A percentile compares a stretch with the other conserved stretches of the same genome.
Conservation (phyloP, 2,888 invertebrate species). For the Drosophila meridiana region DNA sequence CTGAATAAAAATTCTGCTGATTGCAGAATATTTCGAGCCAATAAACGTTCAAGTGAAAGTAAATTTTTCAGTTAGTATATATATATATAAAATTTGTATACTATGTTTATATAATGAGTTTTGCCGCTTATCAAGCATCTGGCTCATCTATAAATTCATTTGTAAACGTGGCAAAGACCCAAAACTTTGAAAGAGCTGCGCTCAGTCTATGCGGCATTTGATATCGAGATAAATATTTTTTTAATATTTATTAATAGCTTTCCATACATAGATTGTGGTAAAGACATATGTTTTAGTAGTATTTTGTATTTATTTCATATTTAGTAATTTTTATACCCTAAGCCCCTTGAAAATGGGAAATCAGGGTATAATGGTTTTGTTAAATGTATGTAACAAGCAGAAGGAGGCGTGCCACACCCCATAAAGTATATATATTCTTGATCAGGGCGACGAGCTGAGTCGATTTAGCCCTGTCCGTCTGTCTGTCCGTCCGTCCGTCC, state of each 20-base stretch:
- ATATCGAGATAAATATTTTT: conserved; percentile 1
- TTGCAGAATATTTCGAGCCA: conserved; percentile 28
- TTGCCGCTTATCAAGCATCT: conserved; percentile 37
- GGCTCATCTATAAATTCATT: conserved; percentile 22
- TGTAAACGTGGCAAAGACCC: conserved; percentile 35
- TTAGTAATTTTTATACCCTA: no score
- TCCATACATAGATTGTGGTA: neutral
- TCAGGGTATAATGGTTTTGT: no score
- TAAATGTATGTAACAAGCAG: no score
- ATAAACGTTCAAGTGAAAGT: conserved; percentile 50
- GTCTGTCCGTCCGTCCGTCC: no score
- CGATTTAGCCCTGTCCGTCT: no score
- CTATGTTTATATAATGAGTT: conserved; percentile 1
- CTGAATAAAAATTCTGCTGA: conserved; percentile 32
- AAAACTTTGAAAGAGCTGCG: neutral
- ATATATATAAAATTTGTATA: neutral
- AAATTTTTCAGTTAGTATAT: conserved; percentile 9
- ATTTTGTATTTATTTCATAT: neutral
- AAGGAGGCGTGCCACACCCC: no score
- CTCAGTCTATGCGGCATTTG: conserved; percentile 27
- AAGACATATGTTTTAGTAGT: neutral
- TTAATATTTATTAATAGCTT: neutral
- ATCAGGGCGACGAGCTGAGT: no score
- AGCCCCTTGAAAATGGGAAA: no score
- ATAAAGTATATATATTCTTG: no score